These are phyloP conservation scores for Poeciliopsis presidionis DNA, from an alignment of 2,797 vertebrate genomes.

Conservation along the genomic window DNA sequence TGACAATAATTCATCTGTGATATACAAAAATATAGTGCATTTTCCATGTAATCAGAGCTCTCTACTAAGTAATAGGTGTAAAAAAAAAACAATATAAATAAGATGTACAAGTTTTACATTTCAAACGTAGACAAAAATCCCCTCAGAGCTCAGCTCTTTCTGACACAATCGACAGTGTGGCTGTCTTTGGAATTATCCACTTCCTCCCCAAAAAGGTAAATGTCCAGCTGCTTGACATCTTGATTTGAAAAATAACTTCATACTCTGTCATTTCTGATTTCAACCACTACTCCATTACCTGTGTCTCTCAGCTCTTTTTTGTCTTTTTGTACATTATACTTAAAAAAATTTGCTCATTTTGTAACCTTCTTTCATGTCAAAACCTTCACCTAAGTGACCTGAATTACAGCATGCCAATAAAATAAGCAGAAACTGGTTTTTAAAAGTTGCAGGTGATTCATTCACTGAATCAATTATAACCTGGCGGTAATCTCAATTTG, in stretches of 20 bases:
- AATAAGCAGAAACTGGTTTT: slow-evolving; percentile 42
- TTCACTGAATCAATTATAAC: slow-evolving; percentile 69
- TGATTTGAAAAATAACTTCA: slow-evolving; percentile 64
- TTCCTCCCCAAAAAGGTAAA: slow-evolving; percentile 80
- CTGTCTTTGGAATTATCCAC: slow-evolving; percentile 93
- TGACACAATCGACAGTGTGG: slow-evolving; percentile 90
- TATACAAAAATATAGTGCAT: slow-evolving; percentile 99
- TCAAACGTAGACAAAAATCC: slow-evolving; percentile 94
- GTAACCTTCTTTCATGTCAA: slow-evolving; percentile 24
- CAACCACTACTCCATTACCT: slow-evolving; percentile 36
- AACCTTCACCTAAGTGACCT: slow-evolving; percentile 49
- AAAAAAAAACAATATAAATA: slow-evolving; percentile 95
- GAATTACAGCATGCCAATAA: slow-evolving; percentile 39
- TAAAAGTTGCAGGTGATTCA: slow-evolving; percentile 61
- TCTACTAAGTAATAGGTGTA: slow-evolving; percentile 96
- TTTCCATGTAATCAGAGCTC: slow-evolving; percentile 98
- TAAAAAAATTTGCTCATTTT: slow-evolving; percentile 23
- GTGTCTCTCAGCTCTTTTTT: slow-evolving; percentile 8
- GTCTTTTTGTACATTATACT: slow-evolving; percentile 6
- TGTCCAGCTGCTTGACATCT: slow-evolving; percentile 59
- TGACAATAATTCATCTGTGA: slow-evolving; percentile 92
- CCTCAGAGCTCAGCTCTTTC: slow-evolving; percentile 85
- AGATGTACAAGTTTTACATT: slow-evolving; percentile 99
- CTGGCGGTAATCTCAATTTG: slow-evolving; percentile 83
- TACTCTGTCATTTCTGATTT: slow-evolving; percentile 52